Percentiles rank a stretch among this genome's conserved stretches.
These are phyloP conservation scores for Crossocerus cetratus DNA, from an alignment of 2,888 invertebrate genomes.

Conservation along the genomic window DNA sequence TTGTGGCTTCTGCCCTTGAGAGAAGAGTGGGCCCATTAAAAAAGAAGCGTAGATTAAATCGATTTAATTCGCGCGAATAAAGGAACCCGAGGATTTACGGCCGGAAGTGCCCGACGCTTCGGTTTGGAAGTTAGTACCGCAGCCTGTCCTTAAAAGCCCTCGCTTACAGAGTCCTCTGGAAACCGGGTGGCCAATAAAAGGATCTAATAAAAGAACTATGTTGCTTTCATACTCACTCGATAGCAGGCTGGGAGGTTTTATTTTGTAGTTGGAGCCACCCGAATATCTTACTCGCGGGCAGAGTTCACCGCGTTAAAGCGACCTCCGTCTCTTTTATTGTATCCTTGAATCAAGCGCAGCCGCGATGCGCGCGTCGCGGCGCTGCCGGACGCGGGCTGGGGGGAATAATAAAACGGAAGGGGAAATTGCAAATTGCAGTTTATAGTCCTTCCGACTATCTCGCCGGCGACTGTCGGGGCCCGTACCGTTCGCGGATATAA, in stretches of 20 bases:
- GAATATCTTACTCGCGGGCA: no score
- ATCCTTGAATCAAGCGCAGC: no score
- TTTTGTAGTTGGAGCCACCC: no score
- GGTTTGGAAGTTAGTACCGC: conserved; percentile 17
- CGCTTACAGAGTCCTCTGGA: not conserved
- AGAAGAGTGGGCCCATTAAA: conserved; percentile 3
- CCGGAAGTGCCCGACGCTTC: conserved; percentile 2
- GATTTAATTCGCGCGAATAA: conserved; percentile 35
- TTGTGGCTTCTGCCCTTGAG: conserved; percentile 20
- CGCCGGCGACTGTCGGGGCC: conserved; percentile 3
- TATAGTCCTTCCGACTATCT: conserved; percentile 18
- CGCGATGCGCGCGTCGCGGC: not conserved
- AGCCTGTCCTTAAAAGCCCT: conserved; percentile 3
- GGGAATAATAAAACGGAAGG: conserved; percentile 37
- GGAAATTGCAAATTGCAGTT: conserved; percentile 36
- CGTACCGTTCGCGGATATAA: conserved; percentile 28
- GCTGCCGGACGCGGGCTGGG: not conserved
- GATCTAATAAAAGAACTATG: no score
- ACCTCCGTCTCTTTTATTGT: no score
- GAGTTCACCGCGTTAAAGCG: no score
- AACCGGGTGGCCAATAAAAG: no score
- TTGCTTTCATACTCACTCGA: no score
- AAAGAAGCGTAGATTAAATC: conserved; percentile 29
- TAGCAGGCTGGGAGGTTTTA: no score
- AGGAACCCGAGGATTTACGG: conserved; percentile 15